Conservation (phyloP, 2,113 vertebrate genomes). For the Mastomys coucha region DNA sequence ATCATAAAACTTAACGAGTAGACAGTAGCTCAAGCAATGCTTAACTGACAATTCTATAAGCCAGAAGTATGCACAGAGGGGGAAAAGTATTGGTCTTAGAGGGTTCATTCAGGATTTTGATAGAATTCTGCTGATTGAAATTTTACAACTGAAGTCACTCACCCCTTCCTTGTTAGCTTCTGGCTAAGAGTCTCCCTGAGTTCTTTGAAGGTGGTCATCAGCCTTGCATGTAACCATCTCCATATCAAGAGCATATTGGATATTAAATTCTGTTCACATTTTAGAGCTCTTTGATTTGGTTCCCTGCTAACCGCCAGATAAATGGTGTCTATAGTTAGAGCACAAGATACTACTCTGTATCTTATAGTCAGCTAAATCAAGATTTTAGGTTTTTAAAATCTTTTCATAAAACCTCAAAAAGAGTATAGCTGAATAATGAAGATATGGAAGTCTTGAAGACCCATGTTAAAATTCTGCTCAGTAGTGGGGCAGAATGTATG, state of each 20-base stretch:
- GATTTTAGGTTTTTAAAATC: neutral
- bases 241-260: neutral
- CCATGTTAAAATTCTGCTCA: neutral
- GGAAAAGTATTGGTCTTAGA: neutral
- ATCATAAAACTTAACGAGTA: neutral
- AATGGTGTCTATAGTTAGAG: neutral
- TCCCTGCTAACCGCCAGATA: neutral
- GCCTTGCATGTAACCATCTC: neutral
- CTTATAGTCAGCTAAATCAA: neutral
- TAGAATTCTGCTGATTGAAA: neutral
- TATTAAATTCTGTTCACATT: neutral
- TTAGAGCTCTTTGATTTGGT: neutral
- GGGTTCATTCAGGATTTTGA: neutral
- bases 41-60: neutral
- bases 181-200: neutral
- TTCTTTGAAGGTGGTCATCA: neutral
- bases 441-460: neutral
- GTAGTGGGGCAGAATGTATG: neutral
- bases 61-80: neutral
- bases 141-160: neutral
- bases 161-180: neutral
- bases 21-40: neutral
- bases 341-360: neutral
- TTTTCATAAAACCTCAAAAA: neutral
- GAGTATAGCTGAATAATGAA: neutral